Evolutionary conservation across 1,140 invertebrate genomes (phyloP).

Genomic region (Thalassaphorura encarpata): DNA sequence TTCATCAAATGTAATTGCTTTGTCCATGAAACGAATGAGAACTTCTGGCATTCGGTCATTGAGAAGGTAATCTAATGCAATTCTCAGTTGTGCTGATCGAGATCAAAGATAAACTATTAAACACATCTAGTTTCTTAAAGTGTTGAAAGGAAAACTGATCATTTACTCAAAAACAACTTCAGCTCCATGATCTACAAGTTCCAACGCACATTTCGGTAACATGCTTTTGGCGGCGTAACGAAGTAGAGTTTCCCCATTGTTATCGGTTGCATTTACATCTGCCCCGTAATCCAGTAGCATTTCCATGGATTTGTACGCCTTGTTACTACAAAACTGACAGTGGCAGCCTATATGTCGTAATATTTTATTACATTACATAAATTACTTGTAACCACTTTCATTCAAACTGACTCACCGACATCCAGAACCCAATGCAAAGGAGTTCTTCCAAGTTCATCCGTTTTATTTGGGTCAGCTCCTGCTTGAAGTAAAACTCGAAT

Average conservation of each 20-base stretch:
- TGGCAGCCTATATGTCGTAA: slow-evolving; percentile 9
- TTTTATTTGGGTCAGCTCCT: background rate
- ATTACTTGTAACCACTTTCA: too few species aligned
- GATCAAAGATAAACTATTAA: background rate
- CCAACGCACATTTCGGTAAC: background rate
- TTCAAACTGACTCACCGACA: background rate
- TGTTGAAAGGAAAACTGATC: background rate
- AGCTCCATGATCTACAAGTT: slow-evolving; percentile 11
- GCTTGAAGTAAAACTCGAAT: slow-evolving; percentile 2
- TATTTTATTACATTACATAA: background rate
- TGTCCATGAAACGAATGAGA: slow-evolving; percentile 9
- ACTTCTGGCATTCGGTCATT: slow-evolving; percentile 19
- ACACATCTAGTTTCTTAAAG: background rate
- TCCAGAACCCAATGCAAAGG: slow-evolving; percentile 18
- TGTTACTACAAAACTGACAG: slow-evolving; percentile 13
- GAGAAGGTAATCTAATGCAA: slow-evolving; percentile 2
- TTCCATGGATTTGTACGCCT: slow-evolving; percentile 7
- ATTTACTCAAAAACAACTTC: slow-evolving; percentile 15
- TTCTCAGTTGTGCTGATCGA: slow-evolving; percentile 5
- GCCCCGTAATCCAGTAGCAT: slow-evolving; percentile 35
- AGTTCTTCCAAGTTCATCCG: slow-evolving; percentile 6
- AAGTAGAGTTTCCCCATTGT: slow-evolving; percentile 40
- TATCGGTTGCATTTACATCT: slow-evolving; percentile 38
- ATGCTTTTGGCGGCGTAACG: slow-evolving; percentile 28
- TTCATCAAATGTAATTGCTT: slow-evolving; percentile 9